Evolutionary conservation across 2,113 vertebrate species (phyloP).

Genomic region (Paralichthys olivaceus): DNA sequence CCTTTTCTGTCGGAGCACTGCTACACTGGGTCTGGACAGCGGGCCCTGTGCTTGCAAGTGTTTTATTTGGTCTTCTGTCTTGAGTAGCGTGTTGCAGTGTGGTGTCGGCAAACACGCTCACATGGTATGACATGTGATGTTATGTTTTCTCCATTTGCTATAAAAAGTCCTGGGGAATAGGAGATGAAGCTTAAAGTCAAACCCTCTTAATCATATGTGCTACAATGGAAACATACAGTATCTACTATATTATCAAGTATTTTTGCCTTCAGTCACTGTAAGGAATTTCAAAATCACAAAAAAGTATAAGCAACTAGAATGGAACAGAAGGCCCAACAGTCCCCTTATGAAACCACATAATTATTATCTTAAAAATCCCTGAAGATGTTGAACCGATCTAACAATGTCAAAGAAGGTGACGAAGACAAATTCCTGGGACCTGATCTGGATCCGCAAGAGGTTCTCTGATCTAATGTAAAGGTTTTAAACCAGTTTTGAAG

Average conservation of each 20-base stretch:
- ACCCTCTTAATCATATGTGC: neutral
- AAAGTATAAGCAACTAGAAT: no score
- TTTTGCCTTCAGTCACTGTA: neutral
- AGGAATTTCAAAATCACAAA: neutral
- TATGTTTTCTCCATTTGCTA: neutral
- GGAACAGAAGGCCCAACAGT: no score
- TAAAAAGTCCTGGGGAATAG: neutral
- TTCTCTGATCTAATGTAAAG: neutral
- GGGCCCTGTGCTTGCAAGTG: conserved; percentile 27
- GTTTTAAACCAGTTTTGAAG: neutral
- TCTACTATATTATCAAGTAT: neutral
- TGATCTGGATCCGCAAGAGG: no score
- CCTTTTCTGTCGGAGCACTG: conserved; percentile 38
- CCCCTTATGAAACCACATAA: no score
- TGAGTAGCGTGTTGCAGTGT: neutral
- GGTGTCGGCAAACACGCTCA: neutral
- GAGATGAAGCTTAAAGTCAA: neutral
- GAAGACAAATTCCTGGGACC: no score
- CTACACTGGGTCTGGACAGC: conserved; percentile 50
- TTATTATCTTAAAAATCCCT: no score
- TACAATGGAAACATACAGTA: neutral
- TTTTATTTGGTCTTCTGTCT: conserved; percentile 18
- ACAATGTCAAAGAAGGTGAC: no score
- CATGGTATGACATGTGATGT: neutral
- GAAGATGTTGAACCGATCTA: no score